These are phyloP conservation scores for Andricus quercusramuli DNA, from an alignment of 2,888 invertebrate species.

Conservation along the genomic window DNA sequence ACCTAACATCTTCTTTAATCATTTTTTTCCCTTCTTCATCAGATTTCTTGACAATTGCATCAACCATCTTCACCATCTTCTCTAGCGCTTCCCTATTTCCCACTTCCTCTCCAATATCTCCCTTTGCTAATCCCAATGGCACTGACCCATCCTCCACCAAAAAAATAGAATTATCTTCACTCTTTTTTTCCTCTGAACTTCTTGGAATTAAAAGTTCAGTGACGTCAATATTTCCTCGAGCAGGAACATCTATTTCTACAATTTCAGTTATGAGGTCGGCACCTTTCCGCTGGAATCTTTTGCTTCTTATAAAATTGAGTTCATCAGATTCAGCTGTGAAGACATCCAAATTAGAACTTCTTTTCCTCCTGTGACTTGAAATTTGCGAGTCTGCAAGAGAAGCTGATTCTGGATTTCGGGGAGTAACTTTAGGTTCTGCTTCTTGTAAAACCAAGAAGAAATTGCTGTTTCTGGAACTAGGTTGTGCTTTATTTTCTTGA, in stretches of 20 bases:
- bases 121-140: conserved; percentile 42
- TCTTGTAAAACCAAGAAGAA: conserved; percentile 42
- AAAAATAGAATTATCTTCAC: conserved; percentile 50
- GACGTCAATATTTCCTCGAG: conserved; percentile 57
- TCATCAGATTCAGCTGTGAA: conserved; percentile 53
- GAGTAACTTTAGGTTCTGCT: neutral
- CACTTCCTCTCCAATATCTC: conserved; percentile 41
- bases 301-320: conserved; percentile 50
- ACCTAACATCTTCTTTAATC: conserved; percentile 27
- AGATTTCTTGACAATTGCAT: conserved; percentile 41
- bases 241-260: conserved; percentile 71
- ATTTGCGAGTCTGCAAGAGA: neutral
- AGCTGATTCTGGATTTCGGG: neutral
- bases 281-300: conserved; percentile 68
- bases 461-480: neutral
- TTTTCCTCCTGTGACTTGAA: conserved; percentile 55
- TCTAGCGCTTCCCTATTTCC: conserved; percentile 49
- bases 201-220: conserved; percentile 59
- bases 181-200: neutral
- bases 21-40: conserved; percentile 12
- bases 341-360: conserved; percentile 61
- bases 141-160: conserved; percentile 44
- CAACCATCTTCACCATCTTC: conserved; percentile 42
- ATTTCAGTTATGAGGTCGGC: conserved; percentile 70
- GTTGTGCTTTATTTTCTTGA: conserved; percentile 45